A percentile compares a stretch with the other conserved stretches of the same genome.
phyloP scores from a whole-genome alignment of 1,140 invertebrate species.

The Drosophila kurseongensis region DNA sequence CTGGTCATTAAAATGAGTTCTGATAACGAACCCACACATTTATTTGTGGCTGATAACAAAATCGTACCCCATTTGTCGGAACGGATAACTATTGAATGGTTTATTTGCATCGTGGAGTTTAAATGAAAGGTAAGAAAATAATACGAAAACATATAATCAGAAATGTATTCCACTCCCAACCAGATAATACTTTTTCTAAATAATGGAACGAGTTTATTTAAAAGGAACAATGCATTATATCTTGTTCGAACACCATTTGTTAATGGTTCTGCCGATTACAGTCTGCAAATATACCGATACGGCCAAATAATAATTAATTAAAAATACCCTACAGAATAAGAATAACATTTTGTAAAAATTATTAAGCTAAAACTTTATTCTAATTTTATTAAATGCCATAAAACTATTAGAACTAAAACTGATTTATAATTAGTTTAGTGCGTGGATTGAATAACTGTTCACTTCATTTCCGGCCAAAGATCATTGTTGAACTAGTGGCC shows the following conservation, averaged over 20 bases:
- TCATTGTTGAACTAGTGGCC: constrained; percentile 24
- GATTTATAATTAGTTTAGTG: constrained; percentile 15
- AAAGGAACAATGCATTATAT: too few relatives aligned
- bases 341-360: too few relatives aligned
- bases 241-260: too few relatives aligned
- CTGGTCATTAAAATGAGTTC: not conserved
- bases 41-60: not conserved
- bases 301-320: too few relatives aligned
- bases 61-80: not conserved
- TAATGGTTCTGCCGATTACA: too few relatives aligned
- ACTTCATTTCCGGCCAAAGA: constrained; percentile 29
- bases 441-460: constrained; percentile 12
- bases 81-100: not conserved
- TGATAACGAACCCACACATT: not conserved
- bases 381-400: not conserved
- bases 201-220: too few relatives aligned
- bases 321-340: too few relatives aligned
- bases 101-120: not conserved
- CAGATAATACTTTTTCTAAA: too few relatives aligned
- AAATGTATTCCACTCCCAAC: too few relatives aligned
- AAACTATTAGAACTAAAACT: not conserved
- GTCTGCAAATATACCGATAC: too few relatives aligned
- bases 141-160: too few relatives aligned
- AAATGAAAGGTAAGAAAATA: too few relatives aligned
- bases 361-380: not conserved